These are phyloP conservation scores for Papilio elwesi DNA, from an alignment of 2,888 invertebrate species.

Conservation along the genomic window DNA sequence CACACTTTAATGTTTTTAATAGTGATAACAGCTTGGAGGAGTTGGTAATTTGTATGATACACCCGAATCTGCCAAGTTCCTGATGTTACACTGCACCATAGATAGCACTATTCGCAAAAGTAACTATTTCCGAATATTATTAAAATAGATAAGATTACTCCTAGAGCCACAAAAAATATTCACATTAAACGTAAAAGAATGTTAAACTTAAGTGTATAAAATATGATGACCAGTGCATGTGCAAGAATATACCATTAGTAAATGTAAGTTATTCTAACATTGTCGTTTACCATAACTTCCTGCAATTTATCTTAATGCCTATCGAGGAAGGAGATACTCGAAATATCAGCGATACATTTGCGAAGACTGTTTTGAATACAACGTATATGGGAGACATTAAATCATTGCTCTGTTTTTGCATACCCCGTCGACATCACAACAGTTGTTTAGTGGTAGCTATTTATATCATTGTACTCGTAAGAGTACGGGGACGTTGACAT, in stretches of 20 bases:
- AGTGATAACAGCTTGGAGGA: too few species aligned
- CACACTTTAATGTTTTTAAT: too few species aligned
- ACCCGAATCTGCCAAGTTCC: too few species aligned
- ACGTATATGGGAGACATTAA: conserved; percentile 38
- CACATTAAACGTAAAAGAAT: too few species aligned
- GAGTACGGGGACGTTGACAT: conserved; percentile 5
- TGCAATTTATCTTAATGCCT: conserved; percentile 32
- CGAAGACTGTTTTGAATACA: conserved; percentile 37
- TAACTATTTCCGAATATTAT: too few species aligned
- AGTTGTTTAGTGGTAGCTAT: conserved; percentile 5
- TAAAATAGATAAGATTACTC: too few species aligned
- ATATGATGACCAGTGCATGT: background rate
- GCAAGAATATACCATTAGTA: background rate
- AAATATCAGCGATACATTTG: conserved; percentile 28
- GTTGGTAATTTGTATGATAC: too few species aligned
- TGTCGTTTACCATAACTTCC: conserved; percentile 18
- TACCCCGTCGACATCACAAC: conserved; percentile 20
- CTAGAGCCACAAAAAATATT: too few species aligned
- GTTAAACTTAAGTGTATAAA: too few species aligned
- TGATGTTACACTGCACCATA: too few species aligned
- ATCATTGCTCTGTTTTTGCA: conserved; percentile 38
- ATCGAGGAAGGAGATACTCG: conserved; percentile 11
- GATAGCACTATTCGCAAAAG: too few species aligned
- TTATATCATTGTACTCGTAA: conserved; percentile 5
- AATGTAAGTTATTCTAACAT: background rate